Evolutionary conservation across 1,140 invertebrate species (phyloP).

Genomic region (Aporrectodea caliginosa): DNA sequence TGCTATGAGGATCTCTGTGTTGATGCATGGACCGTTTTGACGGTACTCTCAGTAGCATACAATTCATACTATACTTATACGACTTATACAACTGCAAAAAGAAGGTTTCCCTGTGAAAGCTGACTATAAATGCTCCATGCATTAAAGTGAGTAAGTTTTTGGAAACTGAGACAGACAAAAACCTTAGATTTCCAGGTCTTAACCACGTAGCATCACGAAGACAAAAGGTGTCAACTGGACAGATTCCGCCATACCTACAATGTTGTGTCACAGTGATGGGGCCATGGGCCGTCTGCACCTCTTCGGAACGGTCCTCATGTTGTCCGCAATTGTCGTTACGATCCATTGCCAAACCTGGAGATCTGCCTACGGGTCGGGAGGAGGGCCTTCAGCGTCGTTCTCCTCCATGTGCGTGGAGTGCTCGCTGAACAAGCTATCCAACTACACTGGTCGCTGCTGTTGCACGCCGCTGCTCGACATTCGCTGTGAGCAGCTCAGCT

Average conservation of each 20-base stretch:
- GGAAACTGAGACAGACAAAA: background rate
- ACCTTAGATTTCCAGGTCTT: too few relatives aligned
- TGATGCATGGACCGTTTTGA: too few relatives aligned
- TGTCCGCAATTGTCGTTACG: background rate
- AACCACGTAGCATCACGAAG: too few relatives aligned
- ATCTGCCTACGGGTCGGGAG: background rate
- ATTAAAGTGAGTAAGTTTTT: background rate
- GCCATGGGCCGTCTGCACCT: background rate
- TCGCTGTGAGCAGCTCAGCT: slow-evolving; percentile 5
- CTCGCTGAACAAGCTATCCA: background rate
- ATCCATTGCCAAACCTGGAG: background rate
- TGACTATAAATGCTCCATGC: background rate
- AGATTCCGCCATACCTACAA: background rate
- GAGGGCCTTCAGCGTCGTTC: background rate
- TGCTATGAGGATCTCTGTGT: too few relatives aligned
- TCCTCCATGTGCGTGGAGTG: background rate
- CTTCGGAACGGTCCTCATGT: background rate
- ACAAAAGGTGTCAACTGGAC: too few relatives aligned
- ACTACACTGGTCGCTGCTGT: slow-evolving; percentile 8
- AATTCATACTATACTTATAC: too few relatives aligned
- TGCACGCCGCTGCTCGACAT: slow-evolving; percentile 18
- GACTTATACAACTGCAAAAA: too few relatives aligned
- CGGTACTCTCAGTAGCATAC: too few relatives aligned
- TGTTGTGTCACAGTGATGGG: background rate
- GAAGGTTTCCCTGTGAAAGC: background rate